Conservation (phyloP, 2,797 vertebrate species). For the Halcyon leucocephala region DNA sequence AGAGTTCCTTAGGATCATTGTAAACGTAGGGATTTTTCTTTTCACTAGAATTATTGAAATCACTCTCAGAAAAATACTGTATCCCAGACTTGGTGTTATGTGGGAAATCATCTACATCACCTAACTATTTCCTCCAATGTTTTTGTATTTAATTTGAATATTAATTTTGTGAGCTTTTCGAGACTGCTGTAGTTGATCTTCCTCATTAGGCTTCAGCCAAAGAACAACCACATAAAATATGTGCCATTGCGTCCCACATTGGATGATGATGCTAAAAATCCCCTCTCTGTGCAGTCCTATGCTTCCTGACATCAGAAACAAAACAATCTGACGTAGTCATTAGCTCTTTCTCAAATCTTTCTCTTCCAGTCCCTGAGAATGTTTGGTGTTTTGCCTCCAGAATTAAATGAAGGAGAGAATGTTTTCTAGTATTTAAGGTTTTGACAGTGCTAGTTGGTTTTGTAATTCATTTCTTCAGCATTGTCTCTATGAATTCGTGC, state of each 20-base stretch:
- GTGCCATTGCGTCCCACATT: not conserved
- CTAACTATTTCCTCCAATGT: not conserved
- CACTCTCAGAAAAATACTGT: not conserved
- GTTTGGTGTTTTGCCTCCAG: not conserved
- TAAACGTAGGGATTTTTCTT: not conserved
- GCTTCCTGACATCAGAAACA: not conserved
- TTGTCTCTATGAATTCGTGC: accelerated
- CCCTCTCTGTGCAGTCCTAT: not conserved
- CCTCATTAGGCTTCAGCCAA: not conserved
- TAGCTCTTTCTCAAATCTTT: not conserved
- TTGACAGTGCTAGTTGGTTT: not conserved
- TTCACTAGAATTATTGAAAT: not conserved
- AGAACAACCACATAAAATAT: not conserved
- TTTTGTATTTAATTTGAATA: not conserved
- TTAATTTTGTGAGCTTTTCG: not conserved
- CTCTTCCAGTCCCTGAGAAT: not conserved
- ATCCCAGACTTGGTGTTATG: not conserved
- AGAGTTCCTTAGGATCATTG: not conserved
- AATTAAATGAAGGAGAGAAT: not conserved
- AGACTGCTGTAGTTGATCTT: not conserved
- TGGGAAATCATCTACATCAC: not conserved
- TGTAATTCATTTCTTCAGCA: not conserved
- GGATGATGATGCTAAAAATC: not conserved
- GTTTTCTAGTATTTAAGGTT: not conserved
- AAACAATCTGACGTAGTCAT: not conserved